Evolutionary conservation across 1,140 invertebrate species (phyloP), one percentile per base, ranked within the genome.

Genomic region (Physella acuta): DNA sequence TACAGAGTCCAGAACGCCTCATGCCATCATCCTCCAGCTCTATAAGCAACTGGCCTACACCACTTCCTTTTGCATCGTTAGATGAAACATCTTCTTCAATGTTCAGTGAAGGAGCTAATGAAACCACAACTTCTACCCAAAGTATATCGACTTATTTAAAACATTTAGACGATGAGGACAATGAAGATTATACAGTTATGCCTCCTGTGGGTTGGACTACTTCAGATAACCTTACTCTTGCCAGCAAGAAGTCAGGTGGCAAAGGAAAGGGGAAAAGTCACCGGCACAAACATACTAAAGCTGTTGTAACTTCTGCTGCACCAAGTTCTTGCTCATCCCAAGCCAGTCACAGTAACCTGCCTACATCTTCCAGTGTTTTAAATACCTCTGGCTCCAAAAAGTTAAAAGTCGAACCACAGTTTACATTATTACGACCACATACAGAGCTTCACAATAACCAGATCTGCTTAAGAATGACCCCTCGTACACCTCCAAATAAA

Each of bases 361-460:
- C 56, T 49, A 0, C n/a, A 16, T 39, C 31, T 17, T 8, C 31
- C 3, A 24, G n/a, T 26, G 24, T n/a, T 2, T n/a, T 28, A 2
- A 31, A 24, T 55, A 28, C 26, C 33, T 28, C 3, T 3, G n/a
- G 56, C 28, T 14, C 36, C 1, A 68, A 68, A 30, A 68, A 68
- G 30, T 14, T 17, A 8, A 58, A 55, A 24, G 26, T 24, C 26
- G 66, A 68, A 30, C 66, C 66, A 14, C 66, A 68, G 31, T 68
- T 68, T 39, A 68, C 66, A 1, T 51, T 68, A 36, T 51, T 68
- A 5, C 11, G 56, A 39, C 66, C 66, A 24, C 56, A 68, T 49
- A 51, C 66, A 58, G 66, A 68, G 31, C 20, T 68, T 31, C 55
- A 33, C 24, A 68, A 59, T 36, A 68, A 60, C 33, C 66, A 68